phyloP scores from a whole-genome alignment of 2,113 vertebrate genomes.

The Siniperca knerii region DNA sequence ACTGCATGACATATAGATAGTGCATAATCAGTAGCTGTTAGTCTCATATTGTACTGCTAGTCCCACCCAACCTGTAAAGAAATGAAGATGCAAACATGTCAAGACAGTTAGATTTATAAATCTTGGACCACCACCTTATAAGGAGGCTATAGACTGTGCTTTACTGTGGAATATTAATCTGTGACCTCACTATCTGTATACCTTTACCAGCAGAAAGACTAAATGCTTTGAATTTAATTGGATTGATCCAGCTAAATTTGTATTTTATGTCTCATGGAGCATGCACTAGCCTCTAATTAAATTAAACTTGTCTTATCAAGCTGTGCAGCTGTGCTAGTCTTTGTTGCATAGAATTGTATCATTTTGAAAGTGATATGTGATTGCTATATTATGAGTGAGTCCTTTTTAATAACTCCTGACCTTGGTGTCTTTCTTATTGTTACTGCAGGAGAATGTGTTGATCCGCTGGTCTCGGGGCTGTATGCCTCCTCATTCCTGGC shows the following conservation, averaged over 20 bases:
- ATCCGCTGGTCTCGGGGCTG: slow-evolving; percentile 91
- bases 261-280: background rate
- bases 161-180: slow-evolving; percentile 13
- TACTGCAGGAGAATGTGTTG: slow-evolving; percentile 89
- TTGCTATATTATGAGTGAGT: background rate
- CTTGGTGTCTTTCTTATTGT: slow-evolving; percentile 24
- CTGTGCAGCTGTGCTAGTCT: background rate
- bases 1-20: background rate
- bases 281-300: slow-evolving; percentile 20
- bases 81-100: slow-evolving; percentile 12
- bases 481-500: slow-evolving; percentile 93
- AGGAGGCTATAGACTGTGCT: background rate
- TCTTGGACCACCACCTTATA: background rate
- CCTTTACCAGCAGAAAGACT: background rate
- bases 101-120: slow-evolving; percentile 4
- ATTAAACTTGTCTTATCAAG: slow-evolving; percentile 32
- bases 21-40: background rate
- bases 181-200: background rate
- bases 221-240: slow-evolving; percentile 18
- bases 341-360: slow-evolving; percentile 7
- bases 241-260: background rate
- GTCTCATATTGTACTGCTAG: background rate
- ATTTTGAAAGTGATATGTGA: background rate
- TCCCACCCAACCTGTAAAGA: background rate
- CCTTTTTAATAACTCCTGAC: slow-evolving; percentile 2